Evolutionary conservation across 2,888 invertebrate genomes (phyloP).

Genomic region (Troilus luridus): DNA sequence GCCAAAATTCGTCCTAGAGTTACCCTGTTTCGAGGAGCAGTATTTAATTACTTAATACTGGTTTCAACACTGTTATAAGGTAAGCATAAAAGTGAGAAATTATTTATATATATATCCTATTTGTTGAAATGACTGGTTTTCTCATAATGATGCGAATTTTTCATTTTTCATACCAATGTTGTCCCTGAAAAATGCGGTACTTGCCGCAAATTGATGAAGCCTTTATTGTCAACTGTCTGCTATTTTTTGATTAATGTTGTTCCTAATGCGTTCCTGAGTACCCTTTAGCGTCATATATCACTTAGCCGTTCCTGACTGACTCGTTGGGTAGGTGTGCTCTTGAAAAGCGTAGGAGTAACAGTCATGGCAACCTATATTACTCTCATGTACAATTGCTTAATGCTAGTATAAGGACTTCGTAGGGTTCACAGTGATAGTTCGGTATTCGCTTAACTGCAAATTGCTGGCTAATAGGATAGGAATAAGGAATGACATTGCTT

Average conservation of each 20-base stretch:
- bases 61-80: too few species aligned
- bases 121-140: too few species aligned
- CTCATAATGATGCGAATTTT: too few species aligned
- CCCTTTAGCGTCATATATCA: slow-evolving; percentile 25
- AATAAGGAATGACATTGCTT: not conserved
- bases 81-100: too few species aligned
- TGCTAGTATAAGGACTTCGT: not conserved
- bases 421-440: not conserved
- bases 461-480: not conserved
- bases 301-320: slow-evolving; percentile 1
- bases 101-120: too few species aligned
- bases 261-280: slow-evolving; percentile 16
- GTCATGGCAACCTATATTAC: not conserved
- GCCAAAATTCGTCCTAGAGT: too few species aligned
- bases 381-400: not conserved
- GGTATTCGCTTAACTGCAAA: not conserved
- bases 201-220: slow-evolving; percentile 24
- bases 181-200: not conserved
- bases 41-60: too few species aligned
- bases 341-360: not conserved
- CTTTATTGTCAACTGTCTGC: slow-evolving; percentile 25
- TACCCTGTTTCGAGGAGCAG: too few species aligned
- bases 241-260: slow-evolving; percentile 10
- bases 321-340: slow-evolving; percentile 20
- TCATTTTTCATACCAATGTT: not conserved